A percentile compares a stretch with the other conserved stretches of the same genome.
These are phyloP conservation scores for Hydractinia echinata DNA, from an alignment of 30 jellyfish, hydroid and myxozoan genomes.

Conservation along the genomic window DNA sequence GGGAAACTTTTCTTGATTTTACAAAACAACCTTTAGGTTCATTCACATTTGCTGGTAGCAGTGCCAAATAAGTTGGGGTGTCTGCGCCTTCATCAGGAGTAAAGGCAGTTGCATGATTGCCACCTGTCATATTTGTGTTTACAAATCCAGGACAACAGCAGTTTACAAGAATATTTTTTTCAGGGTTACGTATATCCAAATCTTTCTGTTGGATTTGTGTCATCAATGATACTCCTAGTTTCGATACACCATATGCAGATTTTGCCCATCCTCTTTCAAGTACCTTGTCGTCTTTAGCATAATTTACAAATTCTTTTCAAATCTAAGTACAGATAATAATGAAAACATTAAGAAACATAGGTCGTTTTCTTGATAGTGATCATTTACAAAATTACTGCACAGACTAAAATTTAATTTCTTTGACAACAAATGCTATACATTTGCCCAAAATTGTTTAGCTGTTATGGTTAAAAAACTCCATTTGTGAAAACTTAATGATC, in stretches of 20 bases:
- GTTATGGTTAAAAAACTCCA: too few species aligned
- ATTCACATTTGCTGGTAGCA: slow-evolving; percentile 20
- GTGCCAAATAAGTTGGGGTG: slow-evolving; percentile 35
- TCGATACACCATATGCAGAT: slow-evolving; percentile 78
- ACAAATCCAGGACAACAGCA: slow-evolving; percentile 47
- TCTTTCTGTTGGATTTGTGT: slow-evolving; percentile 44
- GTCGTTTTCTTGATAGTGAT: too few species aligned
- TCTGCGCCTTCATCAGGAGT: slow-evolving; percentile 50
- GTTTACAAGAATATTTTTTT: slow-evolving; percentile 27
- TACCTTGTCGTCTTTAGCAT: slow-evolving; percentile 41
- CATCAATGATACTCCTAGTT: slow-evolving; percentile 59
- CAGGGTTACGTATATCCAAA: slow-evolving; percentile 26
- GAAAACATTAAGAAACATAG: too few species aligned
- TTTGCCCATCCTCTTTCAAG: slow-evolving; percentile 76
- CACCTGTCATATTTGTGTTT: slow-evolving; percentile 40
- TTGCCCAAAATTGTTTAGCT: too few species aligned
- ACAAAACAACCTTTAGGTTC: slow-evolving; percentile 31
- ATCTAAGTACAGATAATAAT: neutral
- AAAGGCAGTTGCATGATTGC: slow-evolving; percentile 24
- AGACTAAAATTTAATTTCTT: too few species aligned
- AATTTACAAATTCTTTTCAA: slow-evolving; percentile 23
- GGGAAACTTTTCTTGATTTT: slow-evolving; percentile 17
- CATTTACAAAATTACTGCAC: too few species aligned
- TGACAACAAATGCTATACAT: too few species aligned
- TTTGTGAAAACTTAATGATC: too few species aligned